Evolutionary conservation across 1,140 invertebrate genomes (phyloP).

Genomic region (Pinna nobilis): DNA sequence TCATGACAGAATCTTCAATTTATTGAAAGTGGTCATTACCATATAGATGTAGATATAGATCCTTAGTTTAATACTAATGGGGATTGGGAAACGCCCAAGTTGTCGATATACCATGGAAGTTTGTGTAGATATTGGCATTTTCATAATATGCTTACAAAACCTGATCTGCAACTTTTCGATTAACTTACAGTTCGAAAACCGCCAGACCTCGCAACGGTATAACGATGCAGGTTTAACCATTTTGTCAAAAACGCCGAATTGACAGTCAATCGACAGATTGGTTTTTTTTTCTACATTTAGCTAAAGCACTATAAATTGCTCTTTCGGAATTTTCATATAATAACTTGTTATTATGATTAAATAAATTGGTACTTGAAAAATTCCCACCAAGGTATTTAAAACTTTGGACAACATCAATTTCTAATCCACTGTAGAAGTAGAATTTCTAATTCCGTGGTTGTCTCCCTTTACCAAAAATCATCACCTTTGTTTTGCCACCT

Average conservation of each 20-base stretch:
- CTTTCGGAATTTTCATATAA: conserved; percentile 1
- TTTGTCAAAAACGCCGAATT: conserved; percentile 10
- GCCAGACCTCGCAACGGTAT: background rate
- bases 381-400: conserved; percentile 9
- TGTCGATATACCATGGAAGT: background rate
- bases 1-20: too few species aligned
- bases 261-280: conserved; percentile 1
- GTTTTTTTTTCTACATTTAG: conserved; percentile 7
- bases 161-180: background rate
- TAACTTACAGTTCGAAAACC: background rate
- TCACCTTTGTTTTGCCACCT: background rate
- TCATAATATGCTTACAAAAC: conserved; percentile 5
- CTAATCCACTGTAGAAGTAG: background rate
- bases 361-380: conserved; percentile 10
- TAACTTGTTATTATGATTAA: background rate
- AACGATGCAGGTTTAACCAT: background rate
- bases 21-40: too few species aligned
- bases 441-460: background rate
- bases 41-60: too few species aligned
- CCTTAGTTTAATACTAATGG: background rate
- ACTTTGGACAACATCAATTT: background rate
- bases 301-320: conserved; percentile 9
- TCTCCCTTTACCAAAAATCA: too few species aligned
- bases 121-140: background rate
- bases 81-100: background rate